A percentile compares a stretch with the other conserved stretches of the same genome.
Conservation (phyloP, 2,113 vertebrate species). For the Myotis lucifugus region DNA sequence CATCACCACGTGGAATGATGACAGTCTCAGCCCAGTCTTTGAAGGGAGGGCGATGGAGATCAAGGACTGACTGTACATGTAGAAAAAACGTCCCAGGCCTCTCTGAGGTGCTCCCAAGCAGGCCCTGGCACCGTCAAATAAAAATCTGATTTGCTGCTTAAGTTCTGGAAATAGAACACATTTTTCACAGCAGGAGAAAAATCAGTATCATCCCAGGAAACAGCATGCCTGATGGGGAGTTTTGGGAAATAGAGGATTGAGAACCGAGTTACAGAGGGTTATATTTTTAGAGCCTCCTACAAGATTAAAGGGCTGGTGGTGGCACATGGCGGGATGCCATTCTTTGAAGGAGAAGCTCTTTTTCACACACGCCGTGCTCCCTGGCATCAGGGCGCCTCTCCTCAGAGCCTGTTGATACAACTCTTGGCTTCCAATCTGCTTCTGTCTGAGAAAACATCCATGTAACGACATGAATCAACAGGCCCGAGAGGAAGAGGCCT, state of each 20-base stretch:
- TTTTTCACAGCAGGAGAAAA: conserved; percentile 52
- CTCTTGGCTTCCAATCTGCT: conserved; percentile 50
- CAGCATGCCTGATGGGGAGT: not conserved
- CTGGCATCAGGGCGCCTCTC: not conserved
- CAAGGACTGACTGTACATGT: not conserved
- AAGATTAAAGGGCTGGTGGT: not conserved
- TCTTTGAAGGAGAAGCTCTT: conserved; percentile 30
- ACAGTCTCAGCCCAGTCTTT: not conserved
- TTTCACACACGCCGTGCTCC: not conserved
- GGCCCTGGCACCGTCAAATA: conserved; percentile 25
- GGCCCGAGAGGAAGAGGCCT: conserved; percentile 44
- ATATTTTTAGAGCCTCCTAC: conserved; percentile 31
- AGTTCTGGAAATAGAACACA: not conserved
- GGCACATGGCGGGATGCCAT: not conserved
- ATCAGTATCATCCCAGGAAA: conserved; percentile 54
- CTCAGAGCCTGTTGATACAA: not conserved
- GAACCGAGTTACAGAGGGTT: not conserved
- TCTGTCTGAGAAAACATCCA: conserved; percentile 56
- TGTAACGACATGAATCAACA: conserved; percentile 53
- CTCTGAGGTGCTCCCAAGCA: not conserved
- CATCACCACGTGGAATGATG: not conserved
- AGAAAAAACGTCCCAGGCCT: not conserved
- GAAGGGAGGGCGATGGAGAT: not conserved
- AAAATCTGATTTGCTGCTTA: conserved; percentile 59
- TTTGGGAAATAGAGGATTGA: conserved; percentile 13